These are phyloP conservation scores for Glossophaga mutica DNA, from an alignment of 2,797 vertebrate genomes.

Conservation along the genomic window DNA sequence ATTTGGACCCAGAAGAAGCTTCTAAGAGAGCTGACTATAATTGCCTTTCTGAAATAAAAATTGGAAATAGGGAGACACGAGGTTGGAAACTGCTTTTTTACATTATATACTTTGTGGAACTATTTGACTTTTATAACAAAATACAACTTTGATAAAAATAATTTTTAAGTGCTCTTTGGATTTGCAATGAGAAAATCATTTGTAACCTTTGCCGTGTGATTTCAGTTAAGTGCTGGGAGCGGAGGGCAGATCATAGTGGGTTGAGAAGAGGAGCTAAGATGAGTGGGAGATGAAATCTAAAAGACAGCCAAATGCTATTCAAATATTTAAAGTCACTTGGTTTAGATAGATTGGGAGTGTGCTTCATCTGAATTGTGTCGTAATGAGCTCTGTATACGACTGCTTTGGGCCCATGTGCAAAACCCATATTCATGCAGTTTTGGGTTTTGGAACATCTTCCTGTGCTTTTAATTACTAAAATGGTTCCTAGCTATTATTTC, in stretches of 20 bases:
- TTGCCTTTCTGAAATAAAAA: not conserved
- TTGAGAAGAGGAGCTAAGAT: not conserved
- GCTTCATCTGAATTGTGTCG: not conserved
- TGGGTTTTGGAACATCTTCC: not conserved
- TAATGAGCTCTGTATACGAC: not conserved
- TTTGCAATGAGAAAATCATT: not conserved
- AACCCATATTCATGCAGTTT: not conserved
- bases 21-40: not conserved
- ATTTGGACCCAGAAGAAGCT: not conserved
- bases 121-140: not conserved
- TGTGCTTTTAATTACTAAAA: not conserved
- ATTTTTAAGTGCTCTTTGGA: not conserved
- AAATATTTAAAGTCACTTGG: not conserved
- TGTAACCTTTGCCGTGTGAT: not conserved
- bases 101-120: not conserved
- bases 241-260: not conserved
- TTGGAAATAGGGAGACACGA: not conserved
- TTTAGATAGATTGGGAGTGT: not conserved
- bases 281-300: not conserved
- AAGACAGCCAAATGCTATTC: not conserved
- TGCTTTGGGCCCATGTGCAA: not conserved
- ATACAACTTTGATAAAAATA: not conserved
- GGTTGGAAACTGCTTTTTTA: not conserved
- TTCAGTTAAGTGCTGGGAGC: not conserved
- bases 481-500: not conserved